Evolutionary conservation across 2,888 invertebrate species (phyloP).

Genomic region (Chalcis sispes): DNA sequence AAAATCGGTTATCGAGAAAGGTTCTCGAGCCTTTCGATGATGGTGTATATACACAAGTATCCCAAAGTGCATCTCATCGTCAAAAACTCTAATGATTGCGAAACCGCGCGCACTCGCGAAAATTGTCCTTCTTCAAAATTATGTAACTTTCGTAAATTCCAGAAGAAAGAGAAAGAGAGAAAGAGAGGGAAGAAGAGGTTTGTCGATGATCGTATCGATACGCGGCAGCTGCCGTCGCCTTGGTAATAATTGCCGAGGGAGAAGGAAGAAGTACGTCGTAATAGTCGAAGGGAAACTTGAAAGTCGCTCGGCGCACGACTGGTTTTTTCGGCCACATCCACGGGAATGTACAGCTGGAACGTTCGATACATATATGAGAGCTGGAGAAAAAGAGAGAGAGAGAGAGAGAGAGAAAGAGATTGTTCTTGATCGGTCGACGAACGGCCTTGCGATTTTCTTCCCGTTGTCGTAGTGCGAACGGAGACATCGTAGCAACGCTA

Average conservation of each 20-base stretch:
- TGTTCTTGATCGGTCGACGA: constrained; percentile 65
- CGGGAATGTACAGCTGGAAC: too few species aligned
- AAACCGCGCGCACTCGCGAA: neutral
- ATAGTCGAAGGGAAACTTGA: constrained; percentile 19
- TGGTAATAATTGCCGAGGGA: constrained; percentile 7
- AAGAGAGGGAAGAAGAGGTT: too few species aligned
- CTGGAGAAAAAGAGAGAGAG: too few species aligned
- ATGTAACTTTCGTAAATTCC: too few species aligned
- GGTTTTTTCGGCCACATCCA: constrained; percentile 58
- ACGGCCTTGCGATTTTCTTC: constrained; percentile 70
- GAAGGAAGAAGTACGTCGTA: too few species aligned
- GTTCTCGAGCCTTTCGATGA: too few species aligned
- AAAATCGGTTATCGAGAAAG: too few species aligned
- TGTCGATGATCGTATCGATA: too few species aligned
- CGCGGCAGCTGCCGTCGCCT: constrained; percentile 21
- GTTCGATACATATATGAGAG: too few species aligned
- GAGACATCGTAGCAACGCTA: neutral
- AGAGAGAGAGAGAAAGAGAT: too few species aligned
- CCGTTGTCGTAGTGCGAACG: constrained; percentile 41
- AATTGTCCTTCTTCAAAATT: neutral
- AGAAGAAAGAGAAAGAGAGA: too few species aligned
- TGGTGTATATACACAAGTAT: too few species aligned
- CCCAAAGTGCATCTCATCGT: neutral
- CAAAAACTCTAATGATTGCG: neutral
- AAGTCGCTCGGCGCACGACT: constrained; percentile 46